Evolutionary conservation across 2,888 invertebrate genomes (phyloP), one percentile per base, ranked within the genome.

Genomic region (Andrena camellia): DNA sequence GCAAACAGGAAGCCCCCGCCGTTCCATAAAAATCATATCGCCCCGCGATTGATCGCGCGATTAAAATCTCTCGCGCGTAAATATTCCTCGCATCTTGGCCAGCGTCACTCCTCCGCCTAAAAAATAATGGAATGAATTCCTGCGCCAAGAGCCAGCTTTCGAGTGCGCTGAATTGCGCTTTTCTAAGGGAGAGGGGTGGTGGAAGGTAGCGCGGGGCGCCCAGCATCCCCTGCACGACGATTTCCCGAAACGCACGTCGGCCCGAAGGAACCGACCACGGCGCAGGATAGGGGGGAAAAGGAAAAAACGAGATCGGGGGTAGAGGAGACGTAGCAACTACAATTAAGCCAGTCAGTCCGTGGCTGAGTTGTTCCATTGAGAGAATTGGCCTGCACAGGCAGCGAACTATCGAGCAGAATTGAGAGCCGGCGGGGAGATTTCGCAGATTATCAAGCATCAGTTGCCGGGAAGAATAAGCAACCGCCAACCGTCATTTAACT

Each of bases 401-500:
- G 87, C 89, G 91, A 92, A 93, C 92, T 93, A 92, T 93, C 92
- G 92, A 91, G 91, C 91, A 91, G 91, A 91, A 92, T 92, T 91
- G 92, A 92, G 92, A 91, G 88, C 88, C 89, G 90, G 89, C 90
- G 88, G 85, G 83, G 86, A 90, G 85, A 87, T 92, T 92, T 93
- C 91, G 92, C 93, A 91, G 92, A 94, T 94, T 94, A 94, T 93
- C 93, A 93, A 93, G 94, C 94, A 94, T 94, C 94, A 92, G 93
- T 94, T 94, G 93, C 87, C 90, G 93, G 92, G 94, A 94, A 94
- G 94, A 94, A 94, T 94, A 93, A 94, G 93, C 93, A 93, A 92
- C 93, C 93, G 93, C 92, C 93, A 93, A 93, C 94, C 94, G 93
- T 94, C 94, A 93, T 94, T 94, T 94, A 94, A 94, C 94, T 94